These are phyloP conservation scores for Unio pictorum DNA, from an alignment of 2,888 invertebrate genomes.

Conservation along the genomic window DNA sequence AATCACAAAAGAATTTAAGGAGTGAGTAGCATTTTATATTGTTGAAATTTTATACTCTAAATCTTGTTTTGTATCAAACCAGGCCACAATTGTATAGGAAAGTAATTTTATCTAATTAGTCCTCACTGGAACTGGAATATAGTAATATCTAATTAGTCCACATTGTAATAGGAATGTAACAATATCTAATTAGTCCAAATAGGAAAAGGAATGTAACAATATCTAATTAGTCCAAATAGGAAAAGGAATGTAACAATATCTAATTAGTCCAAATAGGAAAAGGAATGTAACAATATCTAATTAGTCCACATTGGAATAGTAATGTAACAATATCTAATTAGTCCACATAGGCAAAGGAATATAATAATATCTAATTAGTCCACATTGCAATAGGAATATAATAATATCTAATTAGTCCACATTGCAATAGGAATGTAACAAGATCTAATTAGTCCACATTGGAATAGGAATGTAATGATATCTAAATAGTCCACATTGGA, in stretches of 20 bases:
- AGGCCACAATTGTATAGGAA: not conserved
- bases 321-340: not conserved
- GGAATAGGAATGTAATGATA: no score
- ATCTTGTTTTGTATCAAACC: not conserved
- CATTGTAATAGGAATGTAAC: not conserved
- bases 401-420: no score
- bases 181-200: no score
- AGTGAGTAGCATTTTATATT: slow-evolving; percentile 55
- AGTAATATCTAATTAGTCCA: not conserved
- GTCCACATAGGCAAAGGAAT: no score
- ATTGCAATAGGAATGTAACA: no score
- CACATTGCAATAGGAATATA: no score
- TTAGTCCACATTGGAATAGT: not conserved
- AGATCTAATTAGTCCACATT: no score
- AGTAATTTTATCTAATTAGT: not conserved
- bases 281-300: not conserved
- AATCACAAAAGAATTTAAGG: slow-evolving; percentile 78
- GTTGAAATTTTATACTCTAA: no score
- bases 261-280: not conserved
- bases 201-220: no score
- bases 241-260: no score
- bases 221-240: no score
- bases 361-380: no score
- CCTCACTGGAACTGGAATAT: not conserved
- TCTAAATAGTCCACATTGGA: not conserved